These are phyloP conservation scores for Bufotes viridis DNA, from an alignment of 2,797 vertebrate species.

Conservation along the genomic window DNA sequence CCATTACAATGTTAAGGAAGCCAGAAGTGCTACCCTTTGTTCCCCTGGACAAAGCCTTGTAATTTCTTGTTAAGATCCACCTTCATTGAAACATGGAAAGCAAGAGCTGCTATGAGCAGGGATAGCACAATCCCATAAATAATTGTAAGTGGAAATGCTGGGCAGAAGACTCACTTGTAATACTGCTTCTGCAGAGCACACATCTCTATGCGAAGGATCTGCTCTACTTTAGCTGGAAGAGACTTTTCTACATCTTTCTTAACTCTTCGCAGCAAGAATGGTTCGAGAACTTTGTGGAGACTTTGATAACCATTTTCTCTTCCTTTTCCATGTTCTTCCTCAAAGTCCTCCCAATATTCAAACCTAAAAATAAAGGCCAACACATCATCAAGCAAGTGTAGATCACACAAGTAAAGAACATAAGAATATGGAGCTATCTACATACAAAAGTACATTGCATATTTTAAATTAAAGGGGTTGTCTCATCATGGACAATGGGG, in stretches of 20 bases:
- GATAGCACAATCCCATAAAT: background rate
- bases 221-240: constrained; percentile 97
- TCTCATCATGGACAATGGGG: no score
- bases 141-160: background rate
- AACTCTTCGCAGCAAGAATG: constrained; percentile 93
- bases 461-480: no score
- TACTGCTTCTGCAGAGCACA: constrained; percentile 96
- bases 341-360: constrained; percentile 97
- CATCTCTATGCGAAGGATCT: constrained; percentile 98
- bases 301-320: constrained; percentile 97
- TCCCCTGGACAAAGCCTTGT: constrained; percentile 93
- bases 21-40: constrained; percentile 92
- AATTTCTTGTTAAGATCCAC: constrained; percentile 99
- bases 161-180: constrained; percentile 88
- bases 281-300: constrained; percentile 97
- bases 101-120: background rate
- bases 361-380: constrained; percentile 78
- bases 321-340: constrained; percentile 93
- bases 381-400: no score
- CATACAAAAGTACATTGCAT: no score
- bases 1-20: constrained; percentile 99
- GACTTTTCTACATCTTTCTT: constrained; percentile 99
- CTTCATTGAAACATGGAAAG: constrained; percentile 71
- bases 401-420: no score
- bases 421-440: no score